A percentile compares a stretch with the other conserved stretches of the same genome.
phyloP scores from a whole-genome alignment of 2,888 invertebrate genomes.

The Seira sanloemensis region DNA sequence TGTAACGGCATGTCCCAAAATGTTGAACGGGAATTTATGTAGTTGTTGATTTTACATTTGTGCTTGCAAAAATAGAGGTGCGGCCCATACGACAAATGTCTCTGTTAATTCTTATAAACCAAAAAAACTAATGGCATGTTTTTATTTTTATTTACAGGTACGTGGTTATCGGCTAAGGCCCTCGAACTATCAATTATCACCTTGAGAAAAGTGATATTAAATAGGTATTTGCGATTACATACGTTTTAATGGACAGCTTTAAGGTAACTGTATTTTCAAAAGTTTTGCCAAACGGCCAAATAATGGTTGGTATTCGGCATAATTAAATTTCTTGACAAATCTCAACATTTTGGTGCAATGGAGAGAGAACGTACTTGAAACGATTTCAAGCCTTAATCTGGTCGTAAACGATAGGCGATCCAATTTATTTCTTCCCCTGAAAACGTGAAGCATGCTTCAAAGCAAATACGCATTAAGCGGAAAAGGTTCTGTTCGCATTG shows the following conservation, averaged over 20 bases:
- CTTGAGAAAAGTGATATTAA: too few species aligned
- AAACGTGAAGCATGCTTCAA: neutral
- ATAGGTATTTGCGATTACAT: too few species aligned
- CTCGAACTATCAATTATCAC: too few species aligned
- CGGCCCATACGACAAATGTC: too few species aligned
- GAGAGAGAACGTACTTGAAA: neutral
- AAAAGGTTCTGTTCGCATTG: neutral
- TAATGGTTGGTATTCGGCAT: too few species aligned
- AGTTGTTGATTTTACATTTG: too few species aligned
- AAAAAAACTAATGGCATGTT: neutral
- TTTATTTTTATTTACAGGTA: constrained; percentile 2
- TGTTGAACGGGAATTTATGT: too few species aligned
- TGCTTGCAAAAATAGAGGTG: too few species aligned
- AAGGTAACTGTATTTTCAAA: too few species aligned
- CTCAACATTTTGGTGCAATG: neutral
- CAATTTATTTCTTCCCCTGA: neutral
- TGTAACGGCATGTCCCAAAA: neutral
- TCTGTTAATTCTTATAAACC: too few species aligned
- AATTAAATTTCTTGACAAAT: neutral
- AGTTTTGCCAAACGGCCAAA: too few species aligned
- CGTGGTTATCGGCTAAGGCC: neutral
- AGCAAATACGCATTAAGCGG: neutral
- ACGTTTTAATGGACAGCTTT: too few species aligned
- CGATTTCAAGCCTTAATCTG: neutral
- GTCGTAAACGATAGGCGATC: neutral